Evolutionary conservation across 2,888 invertebrate species (phyloP), one percentile per base, ranked within the genome.

Genomic region (Hartigia nigra): DNA sequence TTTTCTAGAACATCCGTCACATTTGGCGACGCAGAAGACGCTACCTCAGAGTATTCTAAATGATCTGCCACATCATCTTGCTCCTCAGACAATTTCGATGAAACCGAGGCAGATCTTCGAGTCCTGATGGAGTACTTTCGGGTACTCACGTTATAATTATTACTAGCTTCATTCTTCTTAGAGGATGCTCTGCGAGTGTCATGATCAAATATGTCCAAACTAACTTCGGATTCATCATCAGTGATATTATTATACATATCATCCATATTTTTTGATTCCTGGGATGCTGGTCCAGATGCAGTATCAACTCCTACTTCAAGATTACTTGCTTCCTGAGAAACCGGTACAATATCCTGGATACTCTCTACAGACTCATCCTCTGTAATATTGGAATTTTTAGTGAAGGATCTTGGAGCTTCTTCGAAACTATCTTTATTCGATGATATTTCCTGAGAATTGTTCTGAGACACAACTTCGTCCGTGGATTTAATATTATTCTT

Each of bases 341-440:
- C 55, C 23, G 55, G 23, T 1, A 14, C 55, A 55, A 55, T 55
- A 3, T 78, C 82, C 14, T 83, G 80, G 14, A 76, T 78, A 77
- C 86, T 85, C 14, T 77, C 82, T 12, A 84, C 84, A 0, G 89
- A 89, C 69, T 89, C 89, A 75, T 89, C 89, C 4, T 89, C 89
- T 4, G 89, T 89, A 32, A 89, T 88, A 32, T 88, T 86, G 5
- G 84, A 81, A 12, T 86, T 82, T n/a, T 82, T 78, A 69, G 12
- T 34, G 72, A 5, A 32, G 32, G 72, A 32, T 9, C 23, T 9
- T 31, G 23, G 2, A 31, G 12, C 1, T 72, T 72, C 34, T 31
- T 72, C 23, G 72, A 31, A 3, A 34, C 72, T 31, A 34, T 72
- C 31, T 31, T 34, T 34, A 14, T 34, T 31, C 0, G 31, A 70